Evolutionary conservation across 2,113 vertebrate species (phyloP).

Genomic region (Polypterus senegalus): DNA sequence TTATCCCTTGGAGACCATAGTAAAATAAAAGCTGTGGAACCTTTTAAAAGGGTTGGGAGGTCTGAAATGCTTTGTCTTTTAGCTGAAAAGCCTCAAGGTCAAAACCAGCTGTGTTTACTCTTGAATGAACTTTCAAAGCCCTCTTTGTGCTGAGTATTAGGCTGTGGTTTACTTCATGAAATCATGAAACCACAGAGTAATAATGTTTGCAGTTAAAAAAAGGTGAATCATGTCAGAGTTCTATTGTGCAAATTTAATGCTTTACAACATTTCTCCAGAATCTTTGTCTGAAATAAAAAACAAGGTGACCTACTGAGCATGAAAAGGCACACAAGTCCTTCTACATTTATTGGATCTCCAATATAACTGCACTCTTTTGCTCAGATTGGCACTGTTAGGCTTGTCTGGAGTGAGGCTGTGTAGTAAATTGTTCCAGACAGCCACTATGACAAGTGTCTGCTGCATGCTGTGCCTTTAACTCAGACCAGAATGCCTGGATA

Average conservation of each 20-base stretch:
- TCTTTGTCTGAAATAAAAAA: constrained; percentile 42
- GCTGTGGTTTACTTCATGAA: constrained; percentile 9
- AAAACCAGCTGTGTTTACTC: constrained; percentile 9
- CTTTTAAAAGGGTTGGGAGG: constrained; percentile 3
- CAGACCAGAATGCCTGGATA: constrained; percentile 39
- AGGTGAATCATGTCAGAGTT: constrained; percentile 29
- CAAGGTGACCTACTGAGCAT: constrained; percentile 64
- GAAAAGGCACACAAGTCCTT: constrained; percentile 42
- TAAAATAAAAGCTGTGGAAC: constrained; percentile 4
- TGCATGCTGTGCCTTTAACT: constrained; percentile 31
- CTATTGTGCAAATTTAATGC: constrained; percentile 28
- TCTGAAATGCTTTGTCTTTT: constrained; percentile 2
- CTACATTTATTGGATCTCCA: constrained; percentile 57
- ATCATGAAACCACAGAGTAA: constrained; percentile 3
- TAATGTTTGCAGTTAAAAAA: constrained; percentile 19
- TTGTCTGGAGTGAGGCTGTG: constrained; percentile 32
- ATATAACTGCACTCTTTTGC: constrained; percentile 35
- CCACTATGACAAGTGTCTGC: constrained; percentile 42
- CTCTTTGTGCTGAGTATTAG: constrained; percentile 7
- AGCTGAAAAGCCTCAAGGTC: constrained; percentile 5
- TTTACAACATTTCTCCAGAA: constrained; percentile 41
- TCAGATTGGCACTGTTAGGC: constrained; percentile 39
- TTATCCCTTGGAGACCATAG: not conserved
- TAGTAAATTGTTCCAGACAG: constrained; percentile 48
- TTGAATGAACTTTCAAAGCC: constrained; percentile 3